Conservation (phyloP, 2,797 vertebrate species). For the Chelon labrosus region DNA sequence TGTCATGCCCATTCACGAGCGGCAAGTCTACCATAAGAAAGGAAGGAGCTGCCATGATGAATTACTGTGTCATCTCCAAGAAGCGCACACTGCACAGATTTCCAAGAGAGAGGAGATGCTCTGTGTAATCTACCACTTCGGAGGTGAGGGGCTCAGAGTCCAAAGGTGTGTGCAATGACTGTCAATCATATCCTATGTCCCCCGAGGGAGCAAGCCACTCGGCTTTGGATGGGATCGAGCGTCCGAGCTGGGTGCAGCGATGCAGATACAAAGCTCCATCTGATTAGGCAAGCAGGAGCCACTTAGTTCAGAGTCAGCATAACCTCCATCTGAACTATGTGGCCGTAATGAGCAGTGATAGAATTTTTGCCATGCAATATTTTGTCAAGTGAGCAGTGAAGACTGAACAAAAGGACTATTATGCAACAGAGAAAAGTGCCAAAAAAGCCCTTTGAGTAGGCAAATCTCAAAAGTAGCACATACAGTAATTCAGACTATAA, state of each 20-base stretch:
- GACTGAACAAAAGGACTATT: conserved; percentile 22
- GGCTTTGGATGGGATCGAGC: conserved; percentile 40
- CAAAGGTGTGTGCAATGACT: conserved; percentile 60
- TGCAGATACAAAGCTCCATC: conserved; percentile 61
- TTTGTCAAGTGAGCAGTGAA: conserved; percentile 18
- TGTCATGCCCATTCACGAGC: conserved; percentile 32
- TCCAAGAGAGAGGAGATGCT: conserved; percentile 35
- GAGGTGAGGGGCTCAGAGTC: conserved; percentile 49
- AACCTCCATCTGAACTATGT: conserved; percentile 47
- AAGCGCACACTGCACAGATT: conserved; percentile 36
- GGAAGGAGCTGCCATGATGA: conserved; percentile 63
- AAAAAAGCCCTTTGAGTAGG: conserved; percentile 23
- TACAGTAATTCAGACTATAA: neutral
- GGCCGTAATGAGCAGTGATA: conserved; percentile 48
- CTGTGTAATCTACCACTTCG: conserved; percentile 50
- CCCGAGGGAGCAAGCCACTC: neutral
- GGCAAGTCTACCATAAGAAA: conserved; percentile 47
- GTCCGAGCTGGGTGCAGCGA: conserved; percentile 47
- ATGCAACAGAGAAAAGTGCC: conserved; percentile 13
- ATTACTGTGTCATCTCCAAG: conserved; percentile 63
- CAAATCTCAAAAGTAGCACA: conserved; percentile 24
- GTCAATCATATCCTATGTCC: conserved; percentile 61
- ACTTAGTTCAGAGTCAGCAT: conserved; percentile 50
- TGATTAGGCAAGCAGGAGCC: conserved; percentile 60
- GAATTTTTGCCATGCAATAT: conserved; percentile 39